Base-by-base conservation (phyloP, 2,888 invertebrate species). In the Scrobipalpa atriplicella region DNA sequence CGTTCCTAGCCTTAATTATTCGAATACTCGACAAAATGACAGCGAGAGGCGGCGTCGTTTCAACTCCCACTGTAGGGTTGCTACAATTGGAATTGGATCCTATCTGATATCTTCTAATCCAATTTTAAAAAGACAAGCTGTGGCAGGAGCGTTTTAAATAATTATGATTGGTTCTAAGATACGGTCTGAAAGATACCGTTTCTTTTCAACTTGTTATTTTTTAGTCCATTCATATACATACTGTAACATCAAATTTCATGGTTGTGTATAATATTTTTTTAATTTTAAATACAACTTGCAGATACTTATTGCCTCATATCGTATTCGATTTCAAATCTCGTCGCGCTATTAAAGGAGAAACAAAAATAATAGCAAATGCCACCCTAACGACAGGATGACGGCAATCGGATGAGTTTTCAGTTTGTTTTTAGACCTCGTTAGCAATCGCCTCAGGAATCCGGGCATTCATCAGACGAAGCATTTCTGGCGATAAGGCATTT, bases 371-470 rank as follows among this genome's bases (percentile, higher is more conserved):
- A 54, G 9, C 54, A 56, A 13, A 56, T 9, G 29, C 38, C 21
- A 52, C 36, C 19, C 72, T 76, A 83, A 83, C 78, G 78, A 80
- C 82, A 76, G 80, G 80, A 81, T 79, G 83, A 80, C 79, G 81
- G 75, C 82, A 78, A 82, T 83, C 79, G 78, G 78, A 82, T 80
- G 80, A 78, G 78, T 78, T 80, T 74, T 76, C 75, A 77, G 84
- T 86, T 86, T 84, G 84, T 86, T 89, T 89, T 87, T 88, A 87
- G 87, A 87, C 84, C 84, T 85, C 82, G 82, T 86, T 84, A 85
- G 82, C 79, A 81, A 81, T 75, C 76, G 72, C 74, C 77, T 71
- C 72, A 77, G 78, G 87, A 87, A 87, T 86, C 72, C 73, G 77
- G 83, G 78, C 89, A 86, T 90, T 84, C 85, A 82, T 90, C 89